Evolutionary conservation across 1,140 invertebrate genomes (phyloP), one percentile per base, ranked within the genome.

Genomic region (Drosophila arawakana): DNA sequence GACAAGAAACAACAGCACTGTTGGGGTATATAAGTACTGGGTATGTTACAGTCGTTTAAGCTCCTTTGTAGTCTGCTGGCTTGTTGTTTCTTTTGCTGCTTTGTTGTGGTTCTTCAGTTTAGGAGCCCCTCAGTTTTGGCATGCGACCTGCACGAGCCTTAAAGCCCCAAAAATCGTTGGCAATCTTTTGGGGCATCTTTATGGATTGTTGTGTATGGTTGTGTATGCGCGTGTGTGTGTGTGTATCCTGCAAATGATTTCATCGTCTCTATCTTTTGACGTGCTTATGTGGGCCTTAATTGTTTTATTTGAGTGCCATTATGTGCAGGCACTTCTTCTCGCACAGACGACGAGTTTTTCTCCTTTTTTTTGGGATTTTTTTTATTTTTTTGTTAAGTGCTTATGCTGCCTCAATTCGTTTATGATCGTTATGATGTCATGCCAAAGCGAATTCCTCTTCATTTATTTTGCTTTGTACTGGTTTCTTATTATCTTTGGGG

Each of bases 221-320:
- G n/a, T n/a, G n/a, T n/a, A 2, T 30, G 25, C 3, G 25, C 3
- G 25, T 6, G 25, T 30, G 25, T 30, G 25, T 30, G 25, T 30
- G 25, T 30, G 78, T 85, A 78, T 85, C 81, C 81, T 85, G 81
- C 81, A 85, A 85, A 85, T 85, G 81, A 85, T 85, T 85, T 85
- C 81, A 85, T 85, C 77, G 69, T 59, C 52, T 83, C 60, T 61
- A 30, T n/a, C 5, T 25, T 69, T 83, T 83, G 76, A 86, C 79
- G 82, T 82, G 82, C 82, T 88, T 72, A 88, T 88, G 84, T 78
- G 84, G 84, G 67, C 80, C 83, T 83, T 88, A 88, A 88, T 88
- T 88, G 83, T 88, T 89, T 88, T 88, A 89, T 88, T 88, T 88
- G 83, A 88, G 83, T 88, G 84, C 83, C 84, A 88, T 88, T 89